Evolutionary conservation across 2,888 invertebrate species (phyloP), one percentile per base, ranked within the genome.

Genomic region (Macrosoma leucophasiata): DNA sequence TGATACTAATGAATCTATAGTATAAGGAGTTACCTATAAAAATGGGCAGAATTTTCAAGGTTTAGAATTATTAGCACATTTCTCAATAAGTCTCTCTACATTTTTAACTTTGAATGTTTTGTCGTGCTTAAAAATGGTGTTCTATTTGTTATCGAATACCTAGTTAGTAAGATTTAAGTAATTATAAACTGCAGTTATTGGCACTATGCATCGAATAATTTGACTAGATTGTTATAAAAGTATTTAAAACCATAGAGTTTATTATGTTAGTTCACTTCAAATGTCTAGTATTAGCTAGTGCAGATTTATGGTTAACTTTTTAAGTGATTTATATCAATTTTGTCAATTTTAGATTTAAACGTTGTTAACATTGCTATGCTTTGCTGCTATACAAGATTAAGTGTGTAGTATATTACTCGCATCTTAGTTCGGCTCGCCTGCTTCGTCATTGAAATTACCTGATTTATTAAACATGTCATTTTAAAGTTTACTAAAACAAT

Each of bases 71-170:
- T 78, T 84, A 85, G 85, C 84, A 85, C 84, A 79, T 85, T 85
- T 84, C 84, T 84, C 81, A 82, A 68, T 82, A 81, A 78, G 84
- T 84, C 84, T 84, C 84, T 84, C 84, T 85, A 84, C 82, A 82
- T 77, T 84, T 84, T 85, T 81, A 84, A 79, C 84, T 85, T 84
- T 85, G 71, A 79, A 85, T 85, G 84, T 85, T 85, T 85, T 84
- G 81, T 85, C 85, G 84, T 85, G 85, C 84, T 85, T 85, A 82
- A 82, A 64, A 78, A 79, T 79, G 85, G 85, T 85, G 85, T 85
- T 84, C 85, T 84, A 82, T 84, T 85, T 84, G 84, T 85, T 85
- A 84, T 81, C 70, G 84, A 84, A 82, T 84, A 84, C 71, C 71
- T 84, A 84, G 84, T 56, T 76, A 65, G 64, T 85, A 85, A 84